phyloP scores from a whole-genome alignment of 1,140 invertebrate genomes.

The Brachionus plicatilis region DNA sequence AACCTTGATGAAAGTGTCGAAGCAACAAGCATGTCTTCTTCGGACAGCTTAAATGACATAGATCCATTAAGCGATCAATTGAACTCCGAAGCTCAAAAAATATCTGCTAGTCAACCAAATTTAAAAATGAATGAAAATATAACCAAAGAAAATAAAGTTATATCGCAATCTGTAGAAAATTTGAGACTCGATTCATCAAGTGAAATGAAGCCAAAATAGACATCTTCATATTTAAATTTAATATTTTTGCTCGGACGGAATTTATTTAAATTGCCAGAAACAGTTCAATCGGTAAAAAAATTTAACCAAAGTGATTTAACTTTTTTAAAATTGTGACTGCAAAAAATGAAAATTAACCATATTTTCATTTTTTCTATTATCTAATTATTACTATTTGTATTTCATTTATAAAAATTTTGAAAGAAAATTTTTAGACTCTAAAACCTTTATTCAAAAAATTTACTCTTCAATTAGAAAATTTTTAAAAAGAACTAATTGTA shows the following conservation, averaged over 20 bases:
- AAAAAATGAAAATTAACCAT: too few relatives aligned
- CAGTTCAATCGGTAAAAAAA: too few relatives aligned
- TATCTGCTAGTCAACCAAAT: neutral
- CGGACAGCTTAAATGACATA: conserved; percentile 1
- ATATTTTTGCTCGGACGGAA: neutral
- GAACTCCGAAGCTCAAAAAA: neutral
- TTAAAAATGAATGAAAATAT: neutral
- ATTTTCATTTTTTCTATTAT: too few relatives aligned
- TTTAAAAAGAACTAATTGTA: neutral
- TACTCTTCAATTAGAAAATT: neutral
- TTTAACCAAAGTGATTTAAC: too few relatives aligned
- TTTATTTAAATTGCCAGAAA: neutral
- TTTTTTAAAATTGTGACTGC: too few relatives aligned
- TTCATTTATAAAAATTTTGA: neutral
- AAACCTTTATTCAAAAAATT: neutral
- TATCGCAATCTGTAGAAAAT: neutral
- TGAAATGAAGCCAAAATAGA: neutral
- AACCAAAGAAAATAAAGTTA: neutral
- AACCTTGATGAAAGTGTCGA: conserved; percentile 1
- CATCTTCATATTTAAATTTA: neutral
- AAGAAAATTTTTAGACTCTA: too few relatives aligned
- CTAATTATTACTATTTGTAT: neutral
- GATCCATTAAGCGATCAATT: neutral
- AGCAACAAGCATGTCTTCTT: neutral
- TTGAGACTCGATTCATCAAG: neutral